phyloP scores from a whole-genome alignment of 2,888 invertebrate genomes.

The Cecidostiba fungosa region DNA sequence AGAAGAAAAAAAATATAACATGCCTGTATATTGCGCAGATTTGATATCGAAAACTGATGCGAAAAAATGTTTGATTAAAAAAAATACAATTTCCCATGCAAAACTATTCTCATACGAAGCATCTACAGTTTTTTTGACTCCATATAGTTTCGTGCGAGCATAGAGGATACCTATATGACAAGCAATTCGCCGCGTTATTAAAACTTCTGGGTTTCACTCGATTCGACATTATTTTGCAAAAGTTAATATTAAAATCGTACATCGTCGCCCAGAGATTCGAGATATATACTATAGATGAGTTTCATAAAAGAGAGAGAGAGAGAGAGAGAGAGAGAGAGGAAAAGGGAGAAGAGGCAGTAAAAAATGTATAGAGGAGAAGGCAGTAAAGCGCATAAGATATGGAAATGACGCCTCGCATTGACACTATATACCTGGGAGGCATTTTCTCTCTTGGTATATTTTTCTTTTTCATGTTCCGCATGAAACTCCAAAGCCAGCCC shows the following conservation, averaged over 20 bases:
- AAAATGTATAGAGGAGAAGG: conserved; percentile 27
- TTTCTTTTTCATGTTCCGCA: conserved; percentile 35
- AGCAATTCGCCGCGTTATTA: background rate
- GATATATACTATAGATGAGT: background rate
- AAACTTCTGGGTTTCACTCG: background rate
- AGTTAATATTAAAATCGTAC: background rate
- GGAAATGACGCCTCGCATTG: conserved; percentile 46
- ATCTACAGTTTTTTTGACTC: background rate
- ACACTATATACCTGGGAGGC: conserved; percentile 39
- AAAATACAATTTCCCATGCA: background rate
- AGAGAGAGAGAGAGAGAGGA: too few relatives aligned
- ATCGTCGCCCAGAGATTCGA: background rate
- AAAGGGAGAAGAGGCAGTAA: background rate
- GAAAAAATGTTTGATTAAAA: background rate
- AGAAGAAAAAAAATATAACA: background rate
- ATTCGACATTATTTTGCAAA: background rate
- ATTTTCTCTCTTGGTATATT: conserved; percentile 46
- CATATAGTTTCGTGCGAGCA: background rate
- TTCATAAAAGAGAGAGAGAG: conserved; percentile 10
- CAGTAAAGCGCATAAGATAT: conserved; percentile 42
- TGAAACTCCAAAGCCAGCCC: conserved; percentile 11
- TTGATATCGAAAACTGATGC: background rate
- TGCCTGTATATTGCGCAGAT: background rate
- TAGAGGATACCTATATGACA: background rate
- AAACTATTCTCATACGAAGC: background rate